Conservation (phyloP, 1,140 invertebrate species). For the Cydia fagiglandana region DNA sequence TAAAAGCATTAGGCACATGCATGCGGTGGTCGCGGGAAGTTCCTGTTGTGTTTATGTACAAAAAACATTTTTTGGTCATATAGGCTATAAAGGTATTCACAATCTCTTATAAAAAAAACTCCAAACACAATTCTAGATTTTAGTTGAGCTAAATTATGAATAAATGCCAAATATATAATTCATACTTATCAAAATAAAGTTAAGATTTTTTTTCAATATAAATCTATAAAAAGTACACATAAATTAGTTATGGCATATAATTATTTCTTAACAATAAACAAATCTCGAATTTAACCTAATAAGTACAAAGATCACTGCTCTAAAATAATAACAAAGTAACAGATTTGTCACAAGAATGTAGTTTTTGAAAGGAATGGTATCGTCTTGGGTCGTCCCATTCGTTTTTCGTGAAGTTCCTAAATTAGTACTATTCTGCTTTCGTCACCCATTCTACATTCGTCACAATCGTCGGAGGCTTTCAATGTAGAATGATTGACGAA, state of each 20-base stretch:
- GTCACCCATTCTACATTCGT: too few relatives aligned
- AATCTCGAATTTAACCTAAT: slow-evolving; percentile 69
- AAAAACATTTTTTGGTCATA: not conserved
- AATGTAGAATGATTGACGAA: too few relatives aligned
- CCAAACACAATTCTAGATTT: slow-evolving; percentile 44
- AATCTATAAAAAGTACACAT: slow-evolving; percentile 70
- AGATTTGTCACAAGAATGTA: slow-evolving; percentile 43
- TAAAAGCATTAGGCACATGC: slow-evolving; percentile 16
- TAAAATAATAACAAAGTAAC: slow-evolving; percentile 50
- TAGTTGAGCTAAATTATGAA: slow-evolving; percentile 69
- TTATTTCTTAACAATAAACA: slow-evolving; percentile 63
- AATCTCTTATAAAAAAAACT: slow-evolving; percentile 25
- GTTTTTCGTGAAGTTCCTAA: too few relatives aligned
- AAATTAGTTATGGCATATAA: slow-evolving; percentile 78
- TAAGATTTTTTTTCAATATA: slow-evolving; percentile 61
- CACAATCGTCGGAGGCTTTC: too few relatives aligned
- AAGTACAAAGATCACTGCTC: slow-evolving; percentile 70
- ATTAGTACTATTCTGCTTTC: too few relatives aligned
- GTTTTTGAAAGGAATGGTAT: too few relatives aligned
- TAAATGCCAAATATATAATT: slow-evolving; percentile 59
- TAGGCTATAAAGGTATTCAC: not conserved
- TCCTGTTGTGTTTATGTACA: slow-evolving; percentile 2
- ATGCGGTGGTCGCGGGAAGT: slow-evolving; percentile 5
- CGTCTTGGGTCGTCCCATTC: too few relatives aligned
- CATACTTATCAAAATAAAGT: slow-evolving; percentile 55